These are phyloP conservation scores for Naso thynnoides DNA, from an alignment of 2,797 vertebrate genomes.

Conservation along the genomic window DNA sequence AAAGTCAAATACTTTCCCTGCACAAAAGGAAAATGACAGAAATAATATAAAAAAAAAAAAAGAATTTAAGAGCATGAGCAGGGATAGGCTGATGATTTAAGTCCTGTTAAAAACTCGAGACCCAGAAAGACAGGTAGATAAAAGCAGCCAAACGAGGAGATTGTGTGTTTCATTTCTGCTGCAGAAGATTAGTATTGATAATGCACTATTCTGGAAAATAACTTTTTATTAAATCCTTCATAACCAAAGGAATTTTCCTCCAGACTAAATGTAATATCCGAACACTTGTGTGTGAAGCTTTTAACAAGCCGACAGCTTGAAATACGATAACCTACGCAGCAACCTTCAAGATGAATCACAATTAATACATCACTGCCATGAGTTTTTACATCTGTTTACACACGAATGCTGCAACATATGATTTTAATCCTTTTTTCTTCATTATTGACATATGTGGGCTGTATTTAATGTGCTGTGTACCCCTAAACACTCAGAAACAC, in stretches of 20 bases:
- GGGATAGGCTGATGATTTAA: constrained; percentile 13
- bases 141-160: constrained; percentile 20
- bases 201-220: constrained; percentile 34
- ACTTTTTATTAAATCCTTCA: constrained; percentile 37
- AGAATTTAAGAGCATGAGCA: constrained; percentile 7
- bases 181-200: constrained; percentile 38
- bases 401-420: constrained; percentile 1
- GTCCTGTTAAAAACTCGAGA: constrained; percentile 30
- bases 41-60: background rate
- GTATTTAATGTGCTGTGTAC: constrained; percentile 7
- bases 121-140: constrained; percentile 31
- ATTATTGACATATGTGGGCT: constrained; percentile 17
- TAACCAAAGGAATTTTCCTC: constrained; percentile 25
- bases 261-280: constrained; percentile 5
- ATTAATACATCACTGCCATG: constrained; percentile 15
- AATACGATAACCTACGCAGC: constrained; percentile 35
- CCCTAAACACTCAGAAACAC: background rate
- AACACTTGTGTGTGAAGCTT: constrained; percentile 24
- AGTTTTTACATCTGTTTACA: constrained; percentile 26
- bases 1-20: constrained; percentile 48
- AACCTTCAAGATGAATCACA: constrained; percentile 54
- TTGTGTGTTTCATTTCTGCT: constrained; percentile 26
- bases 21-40: constrained; percentile 33
- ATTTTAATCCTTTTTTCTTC: constrained; percentile 30
- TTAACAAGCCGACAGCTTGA: constrained; percentile 31